phyloP scores from a whole-genome alignment of 2,797 vertebrate genomes.

The Myiotriccus ornatus region DNA sequence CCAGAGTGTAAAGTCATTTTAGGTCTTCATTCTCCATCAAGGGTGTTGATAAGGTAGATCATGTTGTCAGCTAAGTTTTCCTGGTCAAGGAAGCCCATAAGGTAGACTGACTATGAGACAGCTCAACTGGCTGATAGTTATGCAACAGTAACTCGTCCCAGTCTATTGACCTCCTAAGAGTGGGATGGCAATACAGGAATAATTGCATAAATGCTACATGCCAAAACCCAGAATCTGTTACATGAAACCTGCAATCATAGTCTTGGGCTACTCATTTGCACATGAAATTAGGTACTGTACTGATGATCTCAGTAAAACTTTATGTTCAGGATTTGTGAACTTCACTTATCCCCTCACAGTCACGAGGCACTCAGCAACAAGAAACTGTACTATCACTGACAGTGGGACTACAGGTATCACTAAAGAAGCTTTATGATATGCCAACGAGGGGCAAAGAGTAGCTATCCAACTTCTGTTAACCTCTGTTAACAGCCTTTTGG shows the following conservation, averaged over 20 bases:
- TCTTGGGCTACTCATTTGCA: not conserved
- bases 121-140: not conserved
- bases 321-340: not conserved
- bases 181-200: not conserved
- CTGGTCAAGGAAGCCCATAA: not conserved
- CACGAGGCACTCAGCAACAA: not conserved
- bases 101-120: not conserved
- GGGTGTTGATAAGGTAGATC: not conserved
- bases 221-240: not conserved
- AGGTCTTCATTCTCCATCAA: not conserved
- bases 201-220: not conserved
- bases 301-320: not conserved
- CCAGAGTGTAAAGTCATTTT: not conserved
- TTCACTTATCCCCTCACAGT: not conserved
- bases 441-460: not conserved
- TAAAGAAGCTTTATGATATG: not conserved
- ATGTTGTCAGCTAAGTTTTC: not conserved
- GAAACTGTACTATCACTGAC: not conserved
- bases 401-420: not conserved
- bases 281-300: not conserved
- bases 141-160: not conserved
- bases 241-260: not conserved
- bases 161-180: accelerated
- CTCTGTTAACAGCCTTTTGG: not conserved
- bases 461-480: not conserved